phyloP scores from a whole-genome alignment of 2,797 vertebrate genomes.

The Cottoperca gobio region DNA sequence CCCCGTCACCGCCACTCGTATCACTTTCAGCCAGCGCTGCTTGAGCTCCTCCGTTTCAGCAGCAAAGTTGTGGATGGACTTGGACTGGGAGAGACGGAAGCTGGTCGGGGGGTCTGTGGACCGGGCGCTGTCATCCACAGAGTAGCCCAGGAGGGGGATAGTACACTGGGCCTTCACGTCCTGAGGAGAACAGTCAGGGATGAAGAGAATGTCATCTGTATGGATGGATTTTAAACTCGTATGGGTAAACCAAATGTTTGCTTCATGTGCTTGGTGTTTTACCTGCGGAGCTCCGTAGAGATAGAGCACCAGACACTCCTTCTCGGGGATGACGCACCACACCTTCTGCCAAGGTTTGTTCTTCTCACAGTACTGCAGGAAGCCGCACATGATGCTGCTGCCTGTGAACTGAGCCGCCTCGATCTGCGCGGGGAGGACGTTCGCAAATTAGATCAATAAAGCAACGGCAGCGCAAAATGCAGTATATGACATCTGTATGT shows the following conservation, averaged over 20 bases:
- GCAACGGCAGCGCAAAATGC: neutral
- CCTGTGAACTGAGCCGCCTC: conserved; percentile 95
- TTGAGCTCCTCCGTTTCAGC: conserved; percentile 94
- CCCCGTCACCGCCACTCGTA: conserved; percentile 92
- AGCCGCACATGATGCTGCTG: conserved; percentile 95
- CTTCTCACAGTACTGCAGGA: conserved; percentile 97
- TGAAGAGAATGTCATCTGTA: no score
- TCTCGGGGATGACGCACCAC: conserved; percentile 97
- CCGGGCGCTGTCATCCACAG: conserved; percentile 87
- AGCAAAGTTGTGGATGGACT: conserved; percentile 93
- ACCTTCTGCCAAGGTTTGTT: conserved; percentile 96
- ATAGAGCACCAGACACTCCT: conserved; percentile 95
- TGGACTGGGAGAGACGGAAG: conserved; percentile 96
- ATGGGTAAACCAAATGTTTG: no score
- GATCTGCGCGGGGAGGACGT: conserved; percentile 82
- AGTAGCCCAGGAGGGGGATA: conserved; percentile 95
- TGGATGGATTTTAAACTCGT: neutral
- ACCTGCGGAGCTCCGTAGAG: conserved; percentile 98
- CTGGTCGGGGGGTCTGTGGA: conserved; percentile 88
- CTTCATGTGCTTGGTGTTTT: neutral
- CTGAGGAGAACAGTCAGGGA: conserved; percentile 72
- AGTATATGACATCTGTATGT: neutral
- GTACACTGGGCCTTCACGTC: conserved; percentile 96
- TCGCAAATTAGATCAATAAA: neutral
- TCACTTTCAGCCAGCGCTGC: conserved; percentile 95